Conservation (phyloP, 2,888 invertebrate species). For the Rhopalosiphum nymphaeae region DNA sequence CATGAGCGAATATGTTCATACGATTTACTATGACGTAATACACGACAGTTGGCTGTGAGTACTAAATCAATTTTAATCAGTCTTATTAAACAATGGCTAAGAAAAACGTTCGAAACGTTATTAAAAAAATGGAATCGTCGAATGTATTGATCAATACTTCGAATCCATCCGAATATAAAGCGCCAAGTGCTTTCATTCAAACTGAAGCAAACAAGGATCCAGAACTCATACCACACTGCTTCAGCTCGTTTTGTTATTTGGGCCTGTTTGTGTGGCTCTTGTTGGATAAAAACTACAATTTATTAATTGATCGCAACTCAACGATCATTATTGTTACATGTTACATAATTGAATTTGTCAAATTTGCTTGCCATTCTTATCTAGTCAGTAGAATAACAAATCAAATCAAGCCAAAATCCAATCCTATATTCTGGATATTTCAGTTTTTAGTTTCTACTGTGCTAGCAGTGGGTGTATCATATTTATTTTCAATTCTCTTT, state of each 20-base stretch:
- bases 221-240: conserved; percentile 51
- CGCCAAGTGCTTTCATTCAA: background rate
- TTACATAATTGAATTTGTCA: conserved; percentile 49
- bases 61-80: background rate
- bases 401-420: conserved; percentile 10
- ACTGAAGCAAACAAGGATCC: conserved; percentile 52
- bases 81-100: conserved; percentile 42
- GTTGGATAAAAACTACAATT: conserved; percentile 55
- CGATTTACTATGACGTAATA: background rate
- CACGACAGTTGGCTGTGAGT: background rate
- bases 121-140: conserved; percentile 42
- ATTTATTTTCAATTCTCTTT: conserved; percentile 76
- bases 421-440: conserved; percentile 20
- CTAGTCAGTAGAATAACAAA: conserved; percentile 39
- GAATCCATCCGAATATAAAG: conserved; percentile 13
- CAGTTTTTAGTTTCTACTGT: conserved; percentile 67
- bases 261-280: conserved; percentile 45
- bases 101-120: conserved; percentile 42
- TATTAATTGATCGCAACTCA: conserved; percentile 38
- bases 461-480: conserved; percentile 73
- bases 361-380: conserved; percentile 46
- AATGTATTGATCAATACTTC: conserved; percentile 20
- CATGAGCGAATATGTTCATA: background rate
- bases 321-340: conserved; percentile 24
- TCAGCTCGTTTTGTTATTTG: conserved; percentile 58